A percentile compares a stretch with the other conserved stretches of the same genome.
Evolutionary conservation across 2,113 vertebrate species (phyloP).

Genomic region (Amphiprion percula): DNA sequence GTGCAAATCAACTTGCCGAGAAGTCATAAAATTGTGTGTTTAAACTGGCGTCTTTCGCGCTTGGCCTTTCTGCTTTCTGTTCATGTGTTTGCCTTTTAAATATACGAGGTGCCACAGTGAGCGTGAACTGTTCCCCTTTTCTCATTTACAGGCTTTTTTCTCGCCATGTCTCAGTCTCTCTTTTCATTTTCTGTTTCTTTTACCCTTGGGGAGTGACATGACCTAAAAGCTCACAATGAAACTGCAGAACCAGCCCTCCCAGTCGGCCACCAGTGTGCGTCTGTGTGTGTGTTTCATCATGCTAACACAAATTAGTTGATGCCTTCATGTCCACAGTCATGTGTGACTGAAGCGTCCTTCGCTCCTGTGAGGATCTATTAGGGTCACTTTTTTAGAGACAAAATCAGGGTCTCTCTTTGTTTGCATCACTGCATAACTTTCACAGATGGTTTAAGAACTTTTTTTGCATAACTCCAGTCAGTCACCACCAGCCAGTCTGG

Average conservation of each 20-base stretch:
- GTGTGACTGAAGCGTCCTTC: not conserved
- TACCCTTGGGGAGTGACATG: conserved; percentile 53
- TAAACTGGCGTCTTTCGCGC: conserved; percentile 25
- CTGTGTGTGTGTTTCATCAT: conserved; percentile 13
- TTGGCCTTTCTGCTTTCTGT: not conserved
- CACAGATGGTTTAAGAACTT: not conserved
- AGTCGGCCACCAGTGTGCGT: conserved; percentile 21
- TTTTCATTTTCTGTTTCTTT: conserved; percentile 36
- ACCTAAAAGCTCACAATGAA: conserved; percentile 63
- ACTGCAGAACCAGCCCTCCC: conserved; percentile 66
- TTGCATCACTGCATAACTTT: not conserved
- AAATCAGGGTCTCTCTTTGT: not conserved
- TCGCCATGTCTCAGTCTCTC: not conserved
- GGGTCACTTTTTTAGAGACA: not conserved
- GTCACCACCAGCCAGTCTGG: conserved; percentile 13
- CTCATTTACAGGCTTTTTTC: not conserved
- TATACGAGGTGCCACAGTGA: conserved; percentile 25
- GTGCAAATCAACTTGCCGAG: conserved; percentile 31
- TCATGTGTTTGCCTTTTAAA: not conserved
- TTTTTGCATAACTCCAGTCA: conserved; percentile 7
- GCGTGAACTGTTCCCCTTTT: conserved; percentile 19
- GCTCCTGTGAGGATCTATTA: not conserved
- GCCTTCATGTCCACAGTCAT: not conserved
- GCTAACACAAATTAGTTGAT: conserved; percentile 30
- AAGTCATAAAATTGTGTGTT: conserved; percentile 37